Base-by-base conservation (phyloP, 2,797 vertebrate genomes). In the Naso thynnoides region DNA sequence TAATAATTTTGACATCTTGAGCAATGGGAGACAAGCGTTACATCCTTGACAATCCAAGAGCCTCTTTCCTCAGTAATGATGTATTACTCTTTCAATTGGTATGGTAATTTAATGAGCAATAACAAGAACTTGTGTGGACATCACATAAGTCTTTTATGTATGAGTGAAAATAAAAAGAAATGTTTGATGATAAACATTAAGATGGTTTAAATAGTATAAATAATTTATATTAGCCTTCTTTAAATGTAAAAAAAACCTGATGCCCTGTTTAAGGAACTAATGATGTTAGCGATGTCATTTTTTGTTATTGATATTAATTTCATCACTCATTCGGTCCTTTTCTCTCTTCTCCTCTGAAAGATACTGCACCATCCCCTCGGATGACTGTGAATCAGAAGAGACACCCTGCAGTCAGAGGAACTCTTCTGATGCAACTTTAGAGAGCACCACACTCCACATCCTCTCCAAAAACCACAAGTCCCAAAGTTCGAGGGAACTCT, bases 391-490 rank as follows among this genome's bases (percentile, higher is more conserved):
- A 86, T 87, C 85, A 44, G 93, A 94, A 79, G 94, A 92, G 5
- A 77, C 70, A 63, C 86, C 61, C 70, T 88, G 75, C 0, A 76
- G 87, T 59, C 87, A 89, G 48, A 84, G 75, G 76, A 76, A 82
- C 24, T 89, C 82, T 31, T 60, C 75, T 4, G 84, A 88, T 39
- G 88, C 91, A 48, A 86, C 69, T 1, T 74, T 86, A 71, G 91
- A 95, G 85, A 97, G 90, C 67, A 95, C 95, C 68, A 96, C 95
- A 24, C 91, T 97, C 62, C 92, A 95, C 75, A 95, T 96, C 78
- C 86, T 91, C 63, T 88, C 94, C 24, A 84, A 72, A 0, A 76
- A 76, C 45, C 64, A 82, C 27, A 82, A 87, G 31, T 78, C 65
- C 48, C 89, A 83, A 64, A 86, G 83, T 62, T 73, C 54, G 4